A percentile compares a stretch with the other conserved stretches of the same genome.
Conservation (phyloP, 2,797 vertebrate species). For the Pitangus sulphuratus region DNA sequence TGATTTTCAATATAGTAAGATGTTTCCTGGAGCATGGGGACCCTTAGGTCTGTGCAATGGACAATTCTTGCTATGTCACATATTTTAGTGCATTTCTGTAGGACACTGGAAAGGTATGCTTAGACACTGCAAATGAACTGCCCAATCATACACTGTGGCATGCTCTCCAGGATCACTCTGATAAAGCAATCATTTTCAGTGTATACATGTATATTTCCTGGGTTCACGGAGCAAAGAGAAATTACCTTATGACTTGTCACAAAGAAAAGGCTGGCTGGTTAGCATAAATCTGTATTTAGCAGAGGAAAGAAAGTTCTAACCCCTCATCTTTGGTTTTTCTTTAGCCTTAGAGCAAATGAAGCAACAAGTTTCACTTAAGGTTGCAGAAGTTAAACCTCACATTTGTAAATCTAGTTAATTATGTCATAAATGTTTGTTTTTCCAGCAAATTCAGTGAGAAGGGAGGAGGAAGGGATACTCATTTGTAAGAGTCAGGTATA, state of each 20-base stretch:
- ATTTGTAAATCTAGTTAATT: not conserved
- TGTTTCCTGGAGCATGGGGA: not conserved
- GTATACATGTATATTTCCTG: not conserved
- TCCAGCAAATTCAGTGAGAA: not conserved
- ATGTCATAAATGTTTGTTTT: not conserved
- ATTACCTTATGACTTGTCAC: not conserved
- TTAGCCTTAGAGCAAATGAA: not conserved
- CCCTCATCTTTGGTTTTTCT: not conserved
- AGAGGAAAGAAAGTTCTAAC: not conserved
- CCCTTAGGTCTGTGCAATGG: not conserved
- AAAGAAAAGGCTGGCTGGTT: not conserved
- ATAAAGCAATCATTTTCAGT: not conserved
- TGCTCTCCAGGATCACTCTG: not conserved
- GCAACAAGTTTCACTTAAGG: not conserved
- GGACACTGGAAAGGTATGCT: not conserved
- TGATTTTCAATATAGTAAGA: not conserved
- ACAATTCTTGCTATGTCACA: accelerated
- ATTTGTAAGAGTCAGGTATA: not conserved
- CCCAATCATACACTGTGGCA: not conserved
- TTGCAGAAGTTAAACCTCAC: not conserved
- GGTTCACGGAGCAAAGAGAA: not conserved
- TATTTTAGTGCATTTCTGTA: not conserved
- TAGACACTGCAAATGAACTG: not conserved
- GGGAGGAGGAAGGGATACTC: not conserved
- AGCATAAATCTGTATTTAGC: not conserved